Base-by-base conservation (phyloP, 2,797 vertebrate species). In the Cynopterus sphinx region DNA sequence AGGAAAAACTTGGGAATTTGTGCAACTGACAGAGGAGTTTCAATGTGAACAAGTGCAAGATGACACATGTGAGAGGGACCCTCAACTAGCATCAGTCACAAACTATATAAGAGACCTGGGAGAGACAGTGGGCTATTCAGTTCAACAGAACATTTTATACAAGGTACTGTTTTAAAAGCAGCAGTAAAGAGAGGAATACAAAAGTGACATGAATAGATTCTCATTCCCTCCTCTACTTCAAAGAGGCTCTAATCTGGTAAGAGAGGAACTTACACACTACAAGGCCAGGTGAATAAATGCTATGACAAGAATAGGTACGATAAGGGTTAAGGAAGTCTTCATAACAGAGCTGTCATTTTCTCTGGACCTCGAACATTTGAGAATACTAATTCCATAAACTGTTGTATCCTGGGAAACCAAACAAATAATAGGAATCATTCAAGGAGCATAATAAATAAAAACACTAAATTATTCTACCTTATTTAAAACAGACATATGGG, bases 401-500 rank as follows among this genome's bases (percentile, higher is more conserved):
- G 12, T 28, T 61, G 5, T 46, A 84, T 17, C 24, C 61, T 75
- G 22, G 68, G 90, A 82, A 65, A 85, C 6, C 33, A 87, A 84
- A 41, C 13, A 87, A 79, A 88, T 75, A 71, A n/a, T 13, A 15
- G 36, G 24, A 71, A 71, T 28, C n/a, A 89, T 36, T 84, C 36
- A 26, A 88, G 51, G n/a, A 83, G 24, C 36, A 36, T 68, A 77
- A 90, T 68, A 71, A 79, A 96, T 63, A 81, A 17, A 73, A 90
- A 61, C 75, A 84, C 7, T 63, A 91, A 96, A 90, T 55, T 79
- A 93, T 70, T 77, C n/a, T 87, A 68, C 39, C 22, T 51, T 92
- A 85, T 68, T 88, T 91, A 93, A 97, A 95, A 86, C 26, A 85
- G n/a, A 65, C 36, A 39, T 9, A 55, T 93, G 51, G 9, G 22